A percentile compares a stretch with the other conserved stretches of the same genome.
Evolutionary conservation across 2,113 vertebrate genomes (phyloP).

Genomic region (Myotis brandtii): DNA sequence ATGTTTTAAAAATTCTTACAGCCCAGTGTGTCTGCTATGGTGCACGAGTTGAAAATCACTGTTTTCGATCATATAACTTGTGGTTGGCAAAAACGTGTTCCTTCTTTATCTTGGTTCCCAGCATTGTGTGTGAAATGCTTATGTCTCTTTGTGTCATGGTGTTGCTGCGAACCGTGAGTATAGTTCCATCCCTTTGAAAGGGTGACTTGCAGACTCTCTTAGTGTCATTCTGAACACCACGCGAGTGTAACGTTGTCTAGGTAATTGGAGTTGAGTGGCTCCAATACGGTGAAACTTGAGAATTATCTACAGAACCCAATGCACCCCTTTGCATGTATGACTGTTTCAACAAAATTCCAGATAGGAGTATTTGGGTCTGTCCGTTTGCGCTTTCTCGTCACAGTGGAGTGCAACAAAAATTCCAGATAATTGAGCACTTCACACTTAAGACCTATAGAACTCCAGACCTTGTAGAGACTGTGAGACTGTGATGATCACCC

Average conservation of each 20-base stretch:
- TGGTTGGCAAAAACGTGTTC: background rate
- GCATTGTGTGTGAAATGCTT: background rate
- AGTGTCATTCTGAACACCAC: background rate
- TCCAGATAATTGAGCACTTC: background rate
- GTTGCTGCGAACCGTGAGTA: background rate
- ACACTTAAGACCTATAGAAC: background rate
- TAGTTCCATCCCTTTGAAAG: background rate
- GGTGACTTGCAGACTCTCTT: background rate
- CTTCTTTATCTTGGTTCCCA: background rate
- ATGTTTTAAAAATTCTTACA: background rate
- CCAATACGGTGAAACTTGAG: background rate
- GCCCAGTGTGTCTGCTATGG: background rate
- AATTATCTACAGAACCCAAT: background rate
- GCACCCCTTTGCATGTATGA: background rate
- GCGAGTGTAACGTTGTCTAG: no score
- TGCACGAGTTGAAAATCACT: background rate
- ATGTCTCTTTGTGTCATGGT: background rate
- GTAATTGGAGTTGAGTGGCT: background rate
- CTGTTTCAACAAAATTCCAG: background rate
- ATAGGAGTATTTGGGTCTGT: background rate
- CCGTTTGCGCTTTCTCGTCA: background rate
- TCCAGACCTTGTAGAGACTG: background rate
- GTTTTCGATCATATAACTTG: background rate
- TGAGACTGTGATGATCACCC: background rate
- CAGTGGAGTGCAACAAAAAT: background rate